Base-by-base conservation (phyloP, 2,888 invertebrate species). In the Polyommatus icarus region DNA sequence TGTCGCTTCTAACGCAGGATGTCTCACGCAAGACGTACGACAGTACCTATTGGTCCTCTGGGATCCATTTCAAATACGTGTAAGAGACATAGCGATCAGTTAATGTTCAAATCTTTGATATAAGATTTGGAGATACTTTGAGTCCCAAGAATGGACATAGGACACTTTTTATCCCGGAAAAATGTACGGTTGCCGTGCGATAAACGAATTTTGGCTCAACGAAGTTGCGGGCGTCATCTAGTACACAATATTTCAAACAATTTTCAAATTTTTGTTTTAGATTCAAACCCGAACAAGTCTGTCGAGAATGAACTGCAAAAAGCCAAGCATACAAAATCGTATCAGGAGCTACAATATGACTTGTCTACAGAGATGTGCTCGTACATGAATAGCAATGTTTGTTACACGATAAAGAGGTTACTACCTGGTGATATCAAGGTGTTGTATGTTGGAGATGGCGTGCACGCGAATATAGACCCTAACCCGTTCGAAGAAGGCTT, bases 361-460 rank as follows among this genome's bases (percentile, higher is more conserved):
- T 90, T 98, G 29, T 96, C 96, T 77, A 95, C 95, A 76, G 96
- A 96, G 78, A 91, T 98, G 71, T 95, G 97, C 36, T 94, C 95
- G n/a, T 97, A 96, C 83, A 96, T 97, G 95, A 95, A 95, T 46
- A 90, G 95, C 54, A 96, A 97, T 86, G 95, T 98, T 0, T 95
- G 96, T 75, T 99, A 98, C 86, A 96, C 98, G 0, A 91, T 98
- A 7, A 97, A 97, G 84, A 94, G 99, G 71, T 90, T 99, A 6
- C 87, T 99, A 77, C 96, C 98, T 0, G 99, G 97, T 1, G 99
- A 99, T 90, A 88, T 97, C 40, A 98, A 98, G 87, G 94, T 95
- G 29, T 88, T 97, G 32, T 98, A 97, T 84, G 91, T 94, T 46
- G 96, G 96, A 0, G 81, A 84, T 1, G 88, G 87, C 1, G 89